Evolutionary conservation across 1,140 invertebrate genomes (phyloP).

Genomic region (Tetragonula clypearis): DNA sequence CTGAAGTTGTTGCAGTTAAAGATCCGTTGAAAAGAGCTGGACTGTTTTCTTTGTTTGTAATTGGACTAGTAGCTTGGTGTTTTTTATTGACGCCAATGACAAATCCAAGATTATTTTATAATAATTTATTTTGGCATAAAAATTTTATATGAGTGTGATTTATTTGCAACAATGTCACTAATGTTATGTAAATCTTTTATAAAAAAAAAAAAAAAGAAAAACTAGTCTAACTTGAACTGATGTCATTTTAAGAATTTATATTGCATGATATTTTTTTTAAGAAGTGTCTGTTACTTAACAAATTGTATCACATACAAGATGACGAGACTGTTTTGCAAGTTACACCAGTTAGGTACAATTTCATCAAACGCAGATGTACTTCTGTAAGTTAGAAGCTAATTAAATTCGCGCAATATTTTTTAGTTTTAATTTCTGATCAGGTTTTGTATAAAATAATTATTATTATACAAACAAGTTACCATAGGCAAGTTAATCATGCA

Average conservation of each 20-base stretch:
- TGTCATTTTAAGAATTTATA: conserved; percentile 20
- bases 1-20: conserved; percentile 88
- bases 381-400: background rate
- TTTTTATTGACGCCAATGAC: conserved; percentile 90
- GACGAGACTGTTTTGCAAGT: conserved; percentile 7
- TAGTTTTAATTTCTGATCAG: background rate
- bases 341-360: background rate
- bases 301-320: background rate
- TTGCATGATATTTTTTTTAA: conserved; percentile 33
- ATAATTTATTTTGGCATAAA: conserved; percentile 85
- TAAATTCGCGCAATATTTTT: background rate
- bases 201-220: background rate
- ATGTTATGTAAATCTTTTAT: conserved; percentile 28
- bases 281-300: background rate
- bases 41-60: conserved; percentile 86
- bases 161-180: conserved; percentile 46
- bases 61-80: conserved; percentile 91
- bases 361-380: conserved; percentile 8
- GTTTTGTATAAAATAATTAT: background rate
- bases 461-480: conserved; percentile 15
- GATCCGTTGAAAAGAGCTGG: conserved; percentile 84
- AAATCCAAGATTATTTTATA: conserved; percentile 88
- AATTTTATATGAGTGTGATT: conserved; percentile 61
- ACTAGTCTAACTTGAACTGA: conserved; percentile 18
- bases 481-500: conserved; percentile 8